phyloP scores from a whole-genome alignment of 2,797 vertebrate species.

The Lacerta bilineata region DNA sequence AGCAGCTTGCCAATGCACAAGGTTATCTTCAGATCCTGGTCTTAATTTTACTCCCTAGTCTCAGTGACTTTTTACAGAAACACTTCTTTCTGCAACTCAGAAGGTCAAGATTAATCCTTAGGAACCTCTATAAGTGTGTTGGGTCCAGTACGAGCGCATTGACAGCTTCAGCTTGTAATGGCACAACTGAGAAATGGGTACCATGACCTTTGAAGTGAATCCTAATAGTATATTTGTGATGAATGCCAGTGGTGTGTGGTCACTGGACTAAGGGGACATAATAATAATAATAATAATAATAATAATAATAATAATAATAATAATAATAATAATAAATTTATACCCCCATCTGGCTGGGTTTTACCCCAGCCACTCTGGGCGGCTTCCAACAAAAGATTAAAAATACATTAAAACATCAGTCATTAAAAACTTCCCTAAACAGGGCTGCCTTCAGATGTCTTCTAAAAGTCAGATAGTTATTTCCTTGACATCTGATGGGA shows the following conservation, averaged over 20 bases:
- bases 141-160: neutral
- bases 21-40: slow-evolving; percentile 77
- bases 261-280: too few relatives aligned
- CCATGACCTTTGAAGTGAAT: slow-evolving; percentile 27
- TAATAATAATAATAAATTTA: too few relatives aligned
- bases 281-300: too few relatives aligned
- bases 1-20: slow-evolving; percentile 64
- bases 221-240: slow-evolving; percentile 31
- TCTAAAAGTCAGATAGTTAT: too few relatives aligned
- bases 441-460: too few relatives aligned
- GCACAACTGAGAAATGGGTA: neutral
- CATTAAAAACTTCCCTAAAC: too few relatives aligned
- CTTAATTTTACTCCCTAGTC: slow-evolving; percentile 56
- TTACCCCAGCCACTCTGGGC: too few relatives aligned
- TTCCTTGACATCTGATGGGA: too few relatives aligned
- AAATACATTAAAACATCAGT: too few relatives aligned
- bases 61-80: slow-evolving; percentile 67
- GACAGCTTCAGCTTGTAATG: neutral
- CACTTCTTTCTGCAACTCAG: slow-evolving; percentile 63
- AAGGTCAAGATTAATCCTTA: slow-evolving; percentile 19
- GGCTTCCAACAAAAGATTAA: too few relatives aligned
- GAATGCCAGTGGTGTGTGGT: neutral
- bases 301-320: too few relatives aligned
- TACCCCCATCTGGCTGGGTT: too few relatives aligned
- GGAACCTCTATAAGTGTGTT: neutral